Base-by-base conservation (phyloP, 2,797 vertebrate species). In the Channa striata region DNA sequence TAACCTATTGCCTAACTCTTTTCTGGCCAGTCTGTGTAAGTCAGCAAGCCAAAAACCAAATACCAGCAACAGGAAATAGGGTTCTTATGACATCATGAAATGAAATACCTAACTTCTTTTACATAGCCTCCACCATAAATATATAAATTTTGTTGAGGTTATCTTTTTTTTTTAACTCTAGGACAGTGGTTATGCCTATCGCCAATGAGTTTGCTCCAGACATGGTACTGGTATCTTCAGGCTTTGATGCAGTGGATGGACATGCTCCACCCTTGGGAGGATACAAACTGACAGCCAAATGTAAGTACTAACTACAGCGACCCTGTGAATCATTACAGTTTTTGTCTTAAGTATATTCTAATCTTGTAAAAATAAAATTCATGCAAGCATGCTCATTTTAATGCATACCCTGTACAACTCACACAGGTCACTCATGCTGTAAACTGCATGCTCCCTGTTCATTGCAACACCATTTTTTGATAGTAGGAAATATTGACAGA, bases 101-200 rank as follows among this genome's bases (percentile, higher is more conserved):
- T 19, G 17, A 30, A 30, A 30, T 3, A 30, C 25, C 25, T n/a
- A 30, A 30, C 4, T 21, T 56, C 14, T 44, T 23, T 23, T 59
- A 6, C 21, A 17, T 23, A 21, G 11, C 50, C 14, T 44, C 33
- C 9, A 44, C 13, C 33, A 14, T 71, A 13, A 73, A 67, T 64
- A 11, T 23, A 54, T 33, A 37, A n/a, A 5, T 39, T 44, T 54
- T 60, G 49, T 54, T 70, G 47, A 49, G 10, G 1, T 47, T 69
- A 1, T 66, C 59, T 39, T 23, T 67, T 57, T 0, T 19, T 61
- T 1, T 77, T 53, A 43, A 5, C 43, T 72, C 4, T 73, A 99
- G 97, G 82, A 96, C 95, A 1, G 95, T 99, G 77, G 96, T 99
- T 72, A 97, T 99, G 97, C 97, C 97, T 0, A 96, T 98, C 6